Conservation (phyloP, 2,113 vertebrate species). For the Taurulus bubalis region DNA sequence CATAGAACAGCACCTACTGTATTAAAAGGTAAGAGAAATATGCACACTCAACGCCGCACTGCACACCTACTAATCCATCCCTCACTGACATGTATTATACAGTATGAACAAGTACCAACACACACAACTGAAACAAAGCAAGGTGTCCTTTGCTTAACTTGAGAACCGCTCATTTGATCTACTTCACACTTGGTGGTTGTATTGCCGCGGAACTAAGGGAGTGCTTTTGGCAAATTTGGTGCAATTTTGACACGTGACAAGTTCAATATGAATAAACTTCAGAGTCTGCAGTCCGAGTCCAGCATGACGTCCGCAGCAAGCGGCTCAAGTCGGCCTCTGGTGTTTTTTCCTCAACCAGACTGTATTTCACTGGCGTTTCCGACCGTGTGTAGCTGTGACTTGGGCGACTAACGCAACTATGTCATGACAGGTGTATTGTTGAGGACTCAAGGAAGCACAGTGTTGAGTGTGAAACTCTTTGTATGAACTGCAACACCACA, state of each 20-base stretch:
- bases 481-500: too few species aligned
- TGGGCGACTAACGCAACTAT: too few species aligned
- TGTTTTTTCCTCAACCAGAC: too few species aligned
- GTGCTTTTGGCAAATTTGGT: background rate
- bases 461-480: too few species aligned
- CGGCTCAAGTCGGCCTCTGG: too few species aligned
- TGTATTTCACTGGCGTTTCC: too few species aligned
- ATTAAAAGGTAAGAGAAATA: constrained; percentile 14
- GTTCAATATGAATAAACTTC: background rate
- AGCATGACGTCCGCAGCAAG: too few species aligned
- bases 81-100: background rate
- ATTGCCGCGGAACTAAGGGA: background rate
- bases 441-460: too few species aligned
- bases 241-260: background rate
- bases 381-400: background rate
- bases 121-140: background rate
- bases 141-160: background rate
- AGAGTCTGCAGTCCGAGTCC: background rate
- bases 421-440: too few species aligned
- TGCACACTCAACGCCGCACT: background rate
- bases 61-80: constrained; percentile 11
- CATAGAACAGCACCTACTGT: constrained; percentile 28
- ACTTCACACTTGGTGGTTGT: background rate
- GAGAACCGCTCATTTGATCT: too few species aligned
- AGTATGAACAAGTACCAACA: background rate